Percentiles rank a stretch among this genome's conserved stretches.
Conservation (phyloP, 2,797 vertebrate species). For the Mionectes olivaceus region DNA sequence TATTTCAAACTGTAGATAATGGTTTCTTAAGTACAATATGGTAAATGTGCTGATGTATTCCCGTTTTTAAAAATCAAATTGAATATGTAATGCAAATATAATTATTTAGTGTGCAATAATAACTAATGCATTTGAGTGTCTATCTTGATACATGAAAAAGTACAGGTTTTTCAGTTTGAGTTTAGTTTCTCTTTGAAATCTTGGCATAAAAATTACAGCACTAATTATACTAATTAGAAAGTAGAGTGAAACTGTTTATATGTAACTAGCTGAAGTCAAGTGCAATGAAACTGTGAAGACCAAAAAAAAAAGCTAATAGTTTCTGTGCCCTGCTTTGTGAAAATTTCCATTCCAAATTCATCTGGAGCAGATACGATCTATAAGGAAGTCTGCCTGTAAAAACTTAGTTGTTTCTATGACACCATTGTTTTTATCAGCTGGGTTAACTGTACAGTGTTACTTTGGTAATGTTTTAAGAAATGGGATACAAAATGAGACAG, state of each 20-base stretch:
- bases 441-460: not conserved
- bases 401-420: not conserved
- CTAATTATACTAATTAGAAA: not conserved
- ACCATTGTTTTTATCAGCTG: not conserved
- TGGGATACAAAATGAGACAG: not conserved
- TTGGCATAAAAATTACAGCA: not conserved
- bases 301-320: not conserved
- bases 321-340: not conserved
- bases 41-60: not conserved
- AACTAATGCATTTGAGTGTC: not conserved
- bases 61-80: not conserved
- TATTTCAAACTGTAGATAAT: slow-evolving; percentile 17
- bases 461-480: not conserved
- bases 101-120: not conserved
- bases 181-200: not conserved
- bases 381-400: not conserved
- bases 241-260: not conserved
- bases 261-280: not conserved
- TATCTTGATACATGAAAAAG: not conserved
- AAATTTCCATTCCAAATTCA: not conserved
- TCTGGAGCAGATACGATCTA: not conserved
- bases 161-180: not conserved
- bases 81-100: slow-evolving; percentile 14
- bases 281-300: not conserved
- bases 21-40: not conserved